Evolutionary conservation across 1,140 invertebrate species (phyloP).

Genomic region (Sinonovacula constricta): DNA sequence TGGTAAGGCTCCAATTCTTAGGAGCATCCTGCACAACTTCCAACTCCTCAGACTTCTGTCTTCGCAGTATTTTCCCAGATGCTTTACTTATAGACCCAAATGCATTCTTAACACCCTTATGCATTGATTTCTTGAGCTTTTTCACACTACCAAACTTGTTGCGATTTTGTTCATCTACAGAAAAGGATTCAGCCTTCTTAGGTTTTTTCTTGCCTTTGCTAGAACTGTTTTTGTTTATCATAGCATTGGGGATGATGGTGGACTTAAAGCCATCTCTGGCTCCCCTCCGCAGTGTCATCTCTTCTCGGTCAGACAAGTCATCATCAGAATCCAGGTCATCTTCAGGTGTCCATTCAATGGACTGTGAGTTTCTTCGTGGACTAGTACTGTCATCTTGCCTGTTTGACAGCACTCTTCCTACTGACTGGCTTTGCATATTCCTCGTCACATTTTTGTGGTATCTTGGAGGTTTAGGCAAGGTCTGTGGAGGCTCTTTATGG

Average conservation of each 20-base stretch:
- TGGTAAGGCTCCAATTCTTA: slow-evolving; percentile 58
- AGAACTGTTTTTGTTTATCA: slow-evolving; percentile 64
- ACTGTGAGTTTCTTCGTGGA: slow-evolving; percentile 18
- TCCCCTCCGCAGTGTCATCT: slow-evolving; percentile 33
- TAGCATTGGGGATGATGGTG: slow-evolving; percentile 63
- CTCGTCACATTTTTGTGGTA: slow-evolving; percentile 48
- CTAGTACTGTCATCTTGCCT: not conserved
- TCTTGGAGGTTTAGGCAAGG: slow-evolving; percentile 43
- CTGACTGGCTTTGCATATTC: not conserved
- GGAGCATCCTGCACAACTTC: slow-evolving; percentile 51
- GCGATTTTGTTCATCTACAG: slow-evolving; percentile 54
- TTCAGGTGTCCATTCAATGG: slow-evolving; percentile 68
- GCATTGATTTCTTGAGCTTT: slow-evolving; percentile 69
- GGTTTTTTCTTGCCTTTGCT: slow-evolving; percentile 54
- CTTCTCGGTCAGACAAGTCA: slow-evolving; percentile 64
- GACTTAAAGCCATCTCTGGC: slow-evolving; percentile 69
- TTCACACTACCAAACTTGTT: slow-evolving; percentile 68
- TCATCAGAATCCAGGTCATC: slow-evolving; percentile 72
- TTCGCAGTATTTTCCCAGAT: slow-evolving; percentile 67
- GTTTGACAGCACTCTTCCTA: not conserved
- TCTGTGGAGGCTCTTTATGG: slow-evolving; percentile 25
- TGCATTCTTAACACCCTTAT: slow-evolving; percentile 67
- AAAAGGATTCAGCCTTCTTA: slow-evolving; percentile 50
- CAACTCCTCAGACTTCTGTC: slow-evolving; percentile 57
- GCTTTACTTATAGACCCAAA: slow-evolving; percentile 74